Percentiles rank a stretch among this genome's conserved stretches.
phyloP scores from a whole-genome alignment of 2,113 vertebrate genomes.

The Merops nubicus region DNA sequence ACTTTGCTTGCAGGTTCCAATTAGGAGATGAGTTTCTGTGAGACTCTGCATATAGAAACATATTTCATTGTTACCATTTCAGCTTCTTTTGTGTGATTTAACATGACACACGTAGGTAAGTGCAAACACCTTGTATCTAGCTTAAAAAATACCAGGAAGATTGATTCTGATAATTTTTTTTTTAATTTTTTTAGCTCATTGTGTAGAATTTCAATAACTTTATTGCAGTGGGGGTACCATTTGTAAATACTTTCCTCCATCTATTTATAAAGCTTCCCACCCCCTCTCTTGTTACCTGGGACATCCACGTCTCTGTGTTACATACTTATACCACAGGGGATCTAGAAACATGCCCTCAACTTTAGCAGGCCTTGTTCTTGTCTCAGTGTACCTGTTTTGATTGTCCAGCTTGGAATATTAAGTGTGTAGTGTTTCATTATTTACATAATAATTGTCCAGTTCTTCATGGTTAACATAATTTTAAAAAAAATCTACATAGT shows the following conservation, averaged over 20 bases:
- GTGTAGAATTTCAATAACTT: background rate
- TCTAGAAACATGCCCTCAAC: background rate
- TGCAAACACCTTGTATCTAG: background rate
- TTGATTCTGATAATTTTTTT: background rate
- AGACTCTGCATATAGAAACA: background rate
- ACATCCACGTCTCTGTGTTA: background rate
- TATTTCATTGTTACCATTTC: background rate
- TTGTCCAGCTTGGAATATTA: background rate
- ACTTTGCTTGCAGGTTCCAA: background rate
- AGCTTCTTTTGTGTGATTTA: background rate
- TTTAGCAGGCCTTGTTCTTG: background rate
- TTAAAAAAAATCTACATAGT: accelerated
- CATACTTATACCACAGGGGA: background rate
- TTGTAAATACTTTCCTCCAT: background rate
- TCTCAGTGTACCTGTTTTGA: background rate
- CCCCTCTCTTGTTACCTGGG: background rate
- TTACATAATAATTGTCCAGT: background rate
- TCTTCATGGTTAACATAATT: background rate
- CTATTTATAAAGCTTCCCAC: background rate
- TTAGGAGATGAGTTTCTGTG: background rate
- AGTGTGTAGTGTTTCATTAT: background rate
- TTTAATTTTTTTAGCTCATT: background rate
- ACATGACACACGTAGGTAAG: background rate
- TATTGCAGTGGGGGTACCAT: background rate
- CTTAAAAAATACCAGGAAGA: background rate